Evolutionary conservation across 2,888 invertebrate genomes (phyloP).

Genomic region (Lacanobia wlatinum): DNA sequence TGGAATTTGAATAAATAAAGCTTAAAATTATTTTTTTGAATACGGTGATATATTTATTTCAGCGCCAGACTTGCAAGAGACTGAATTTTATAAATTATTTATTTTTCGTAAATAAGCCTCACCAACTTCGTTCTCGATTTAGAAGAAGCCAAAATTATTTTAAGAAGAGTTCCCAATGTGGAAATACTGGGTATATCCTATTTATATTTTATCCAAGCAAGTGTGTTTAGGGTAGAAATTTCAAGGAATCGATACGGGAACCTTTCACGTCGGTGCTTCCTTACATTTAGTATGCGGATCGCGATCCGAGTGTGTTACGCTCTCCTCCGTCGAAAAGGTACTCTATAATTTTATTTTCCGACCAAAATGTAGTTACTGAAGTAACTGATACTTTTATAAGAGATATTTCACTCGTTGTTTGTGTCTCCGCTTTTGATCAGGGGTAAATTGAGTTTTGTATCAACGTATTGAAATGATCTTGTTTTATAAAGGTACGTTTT

Average conservation of each 20-base stretch:
- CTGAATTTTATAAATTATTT: too few species aligned
- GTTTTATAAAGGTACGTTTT: constrained; percentile 15
- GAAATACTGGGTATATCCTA: constrained; percentile 43
- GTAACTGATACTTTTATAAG: constrained; percentile 87
- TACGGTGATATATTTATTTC: too few species aligned
- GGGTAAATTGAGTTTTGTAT: constrained; percentile 73
- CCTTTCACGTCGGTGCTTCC: constrained; percentile 69
- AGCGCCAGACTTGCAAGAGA: too few species aligned
- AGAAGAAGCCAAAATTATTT: constrained; percentile 20
- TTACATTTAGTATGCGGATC: constrained; percentile 82
- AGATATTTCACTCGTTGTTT: constrained; percentile 77
- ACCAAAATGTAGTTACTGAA: constrained; percentile 88
- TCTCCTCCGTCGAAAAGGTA: constrained; percentile 87
- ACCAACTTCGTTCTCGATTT: neutral
- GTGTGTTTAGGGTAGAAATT: constrained; percentile 76
- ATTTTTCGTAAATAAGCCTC: neutral
- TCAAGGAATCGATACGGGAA: constrained; percentile 81
- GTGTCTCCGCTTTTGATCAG: constrained; percentile 74
- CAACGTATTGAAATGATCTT: constrained; percentile 49
- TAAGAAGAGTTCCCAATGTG: constrained; percentile 13
- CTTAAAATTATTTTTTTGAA: too few species aligned
- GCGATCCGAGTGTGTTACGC: constrained; percentile 84
- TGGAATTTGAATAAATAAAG: too few species aligned
- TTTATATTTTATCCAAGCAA: constrained; percentile 67
- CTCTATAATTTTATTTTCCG: constrained; percentile 90